Base-by-base conservation (phyloP, 2,888 invertebrate species). In the Cryptophagus acutangulus region DNA sequence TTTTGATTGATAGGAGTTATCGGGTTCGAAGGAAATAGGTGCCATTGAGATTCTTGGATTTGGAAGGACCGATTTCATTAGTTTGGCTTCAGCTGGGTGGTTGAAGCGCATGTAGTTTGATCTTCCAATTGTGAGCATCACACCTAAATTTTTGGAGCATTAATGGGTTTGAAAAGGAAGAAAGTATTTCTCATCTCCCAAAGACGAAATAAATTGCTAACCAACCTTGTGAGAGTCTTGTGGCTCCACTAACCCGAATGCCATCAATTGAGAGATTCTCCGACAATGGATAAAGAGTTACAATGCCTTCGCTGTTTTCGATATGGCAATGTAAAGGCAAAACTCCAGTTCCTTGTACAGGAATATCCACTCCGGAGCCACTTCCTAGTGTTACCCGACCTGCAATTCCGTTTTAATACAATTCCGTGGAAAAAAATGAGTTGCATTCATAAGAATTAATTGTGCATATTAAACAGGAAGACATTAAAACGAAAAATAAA, bases 91-190 rank as follows among this genome's bases (percentile, higher is more conserved):
- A 37, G 86, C 86, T 0, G 93, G 93, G 68, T 92, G 88, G 71
- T 93, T 92, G 74, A 91, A 93, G 28, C 93, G 83, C 69, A 93
- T 81, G 71, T 89, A 90, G 70, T 89, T 91, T 36, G 92, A 89
- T 35, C 90, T 79, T 17, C 93, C 93, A 55, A 94, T 83, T 36
- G 89, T 90, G 49, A 93, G 73, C 87, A 91, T 92, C 63, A 88
- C 89, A 59, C 89, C 89, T 89, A 74, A 1, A 72, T 70, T n/a
- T n/a, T n/a, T n/a, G n/a, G n/a, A 10, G 20, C 35, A 9, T 38
- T 6, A 34, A 25, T 18, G 10, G 13, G 6, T n/a, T 18, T 14
- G 20, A 10, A 9, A 20, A 17, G 20, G 13, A 20, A 15, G 33
- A 38, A 15, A 8, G 31, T 31, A 3, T 26, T 20, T 20, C 20